A percentile compares a stretch with the other conserved stretches of the same genome.
These are phyloP conservation scores for Drosophila pruinosa DNA, from an alignment of 1,140 invertebrate genomes.

Conservation along the genomic window DNA sequence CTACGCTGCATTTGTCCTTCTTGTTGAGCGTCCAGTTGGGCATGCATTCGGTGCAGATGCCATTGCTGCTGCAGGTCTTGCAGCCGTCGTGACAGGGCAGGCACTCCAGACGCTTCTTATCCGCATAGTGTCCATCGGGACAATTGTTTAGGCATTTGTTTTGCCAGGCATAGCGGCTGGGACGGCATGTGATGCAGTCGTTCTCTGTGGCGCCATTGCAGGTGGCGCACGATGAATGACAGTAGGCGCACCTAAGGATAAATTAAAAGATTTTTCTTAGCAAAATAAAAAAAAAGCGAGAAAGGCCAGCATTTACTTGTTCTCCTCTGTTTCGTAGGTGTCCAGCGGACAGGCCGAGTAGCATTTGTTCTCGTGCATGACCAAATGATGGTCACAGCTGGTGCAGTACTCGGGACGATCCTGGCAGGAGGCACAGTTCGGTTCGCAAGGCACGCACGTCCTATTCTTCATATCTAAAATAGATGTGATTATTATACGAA, in stretches of 20 bases:
- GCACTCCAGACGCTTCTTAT: constrained; percentile 90
- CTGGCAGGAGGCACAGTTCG: constrained; percentile 92
- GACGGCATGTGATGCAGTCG: constrained; percentile 91
- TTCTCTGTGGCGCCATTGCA: constrained; percentile 90
- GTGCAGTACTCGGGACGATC: constrained; percentile 91
- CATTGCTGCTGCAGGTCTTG: constrained; percentile 86
- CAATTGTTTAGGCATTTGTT: constrained; percentile 87
- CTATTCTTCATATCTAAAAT: constrained; percentile 83
- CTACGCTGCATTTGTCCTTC: constrained; percentile 88
- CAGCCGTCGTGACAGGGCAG: constrained; percentile 89
- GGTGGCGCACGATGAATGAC: constrained; percentile 91
- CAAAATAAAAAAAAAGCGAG: too few species aligned
- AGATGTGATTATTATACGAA: neutral
- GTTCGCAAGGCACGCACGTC: constrained; percentile 90
- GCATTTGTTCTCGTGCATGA: constrained; percentile 91
- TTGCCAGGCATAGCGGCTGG: constrained; percentile 87
- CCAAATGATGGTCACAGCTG: constrained; percentile 91
- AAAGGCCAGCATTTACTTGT: constrained; percentile 84
- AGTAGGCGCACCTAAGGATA: constrained; percentile 87
- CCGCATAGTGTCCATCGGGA: constrained; percentile 88
- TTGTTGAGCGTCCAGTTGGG: constrained; percentile 89
- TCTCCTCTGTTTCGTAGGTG: constrained; percentile 92
- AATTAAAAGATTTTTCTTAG: too few species aligned
- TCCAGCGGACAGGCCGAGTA: constrained; percentile 90
- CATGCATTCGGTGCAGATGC: constrained; percentile 87